phyloP scores from a whole-genome alignment of 2,113 vertebrate genomes.

The Oreotrochilus melanogaster region DNA sequence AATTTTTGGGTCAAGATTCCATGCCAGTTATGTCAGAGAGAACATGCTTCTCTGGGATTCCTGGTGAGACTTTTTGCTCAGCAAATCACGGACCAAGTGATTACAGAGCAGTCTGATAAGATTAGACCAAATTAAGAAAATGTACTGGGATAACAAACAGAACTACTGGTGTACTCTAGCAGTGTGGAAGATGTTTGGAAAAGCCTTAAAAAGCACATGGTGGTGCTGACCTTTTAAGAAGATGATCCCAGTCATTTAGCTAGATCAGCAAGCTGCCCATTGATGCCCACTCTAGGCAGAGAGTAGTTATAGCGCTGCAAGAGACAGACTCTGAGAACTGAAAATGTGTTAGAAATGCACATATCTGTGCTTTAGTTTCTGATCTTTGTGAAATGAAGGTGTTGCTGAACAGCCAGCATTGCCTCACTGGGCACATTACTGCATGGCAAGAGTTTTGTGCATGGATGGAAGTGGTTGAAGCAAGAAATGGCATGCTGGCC shows the following conservation, averaged over 20 bases:
- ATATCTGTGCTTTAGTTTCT: background rate
- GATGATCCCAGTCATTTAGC: background rate
- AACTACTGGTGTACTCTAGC: background rate
- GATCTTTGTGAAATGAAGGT: background rate
- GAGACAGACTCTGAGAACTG: background rate
- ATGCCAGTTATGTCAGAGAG: background rate
- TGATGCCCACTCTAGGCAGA: background rate
- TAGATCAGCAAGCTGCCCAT: background rate
- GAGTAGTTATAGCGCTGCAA: background rate
- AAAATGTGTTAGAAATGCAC: background rate
- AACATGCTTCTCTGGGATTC: background rate
- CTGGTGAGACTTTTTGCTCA: background rate
- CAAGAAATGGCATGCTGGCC: background rate
- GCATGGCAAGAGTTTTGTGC: background rate
- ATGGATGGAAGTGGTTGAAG: background rate
- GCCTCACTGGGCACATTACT: background rate
- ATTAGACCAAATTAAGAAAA: background rate
- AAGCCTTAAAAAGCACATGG: background rate
- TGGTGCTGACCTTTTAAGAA: background rate
- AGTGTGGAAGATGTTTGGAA: background rate
- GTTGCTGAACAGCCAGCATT: background rate
- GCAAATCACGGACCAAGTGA: accelerated
- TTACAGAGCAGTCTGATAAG: background rate
- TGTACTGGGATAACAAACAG: background rate
- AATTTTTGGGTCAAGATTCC: background rate